Evolutionary conservation across 2,797 vertebrate species (phyloP), one percentile per base, ranked within the genome.

Genomic region (Chaunax sp.): DNA sequence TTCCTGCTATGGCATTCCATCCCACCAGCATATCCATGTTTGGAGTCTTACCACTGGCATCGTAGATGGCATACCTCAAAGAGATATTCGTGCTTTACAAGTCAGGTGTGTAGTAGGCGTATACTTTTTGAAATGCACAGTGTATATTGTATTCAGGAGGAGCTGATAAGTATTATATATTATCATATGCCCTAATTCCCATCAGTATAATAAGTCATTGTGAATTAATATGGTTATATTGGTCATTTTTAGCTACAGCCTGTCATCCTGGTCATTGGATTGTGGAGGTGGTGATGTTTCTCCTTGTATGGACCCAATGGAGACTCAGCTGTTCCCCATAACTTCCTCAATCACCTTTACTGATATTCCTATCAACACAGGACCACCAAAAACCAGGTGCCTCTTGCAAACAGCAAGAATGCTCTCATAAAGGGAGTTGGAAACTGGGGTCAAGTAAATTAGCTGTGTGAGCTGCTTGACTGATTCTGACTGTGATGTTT

Each of bases 301-400:
- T 49, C 62, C 63, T 22, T 97, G 95, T 82, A 50, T 78, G 25
- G 89, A 93, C 57, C 87, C 75, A 40, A 10, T 64, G 1, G 69
- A 87, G 56, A 78, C 69, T 40, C 91, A 92, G 82, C 63, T 92
- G 49, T 92, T 98, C 61, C 92, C 94, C 7, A 57, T 99, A 78
- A 93, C 94, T 1, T 94, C 91, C 5, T 94, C 96, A 0, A 95
- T 97, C 56, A 95, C 94, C 46, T 99, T 98, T 66, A 95, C 91
- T 71, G 86, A 94, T 72, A 87, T 95, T 46, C 94, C 94, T 20
- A 80, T 93, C 7, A 92, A 87, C 77, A 73, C 86, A 6, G 92
- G 91, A 19, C 54, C 58, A 46, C 92, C 94, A 3, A 85, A 89
- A 85, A 95, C 92, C 33, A 98, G 97, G 97, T 97, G 85, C 55